phyloP scores from a whole-genome alignment of 2,113 vertebrate genomes.

The Genyomyrus donnyi region DNA sequence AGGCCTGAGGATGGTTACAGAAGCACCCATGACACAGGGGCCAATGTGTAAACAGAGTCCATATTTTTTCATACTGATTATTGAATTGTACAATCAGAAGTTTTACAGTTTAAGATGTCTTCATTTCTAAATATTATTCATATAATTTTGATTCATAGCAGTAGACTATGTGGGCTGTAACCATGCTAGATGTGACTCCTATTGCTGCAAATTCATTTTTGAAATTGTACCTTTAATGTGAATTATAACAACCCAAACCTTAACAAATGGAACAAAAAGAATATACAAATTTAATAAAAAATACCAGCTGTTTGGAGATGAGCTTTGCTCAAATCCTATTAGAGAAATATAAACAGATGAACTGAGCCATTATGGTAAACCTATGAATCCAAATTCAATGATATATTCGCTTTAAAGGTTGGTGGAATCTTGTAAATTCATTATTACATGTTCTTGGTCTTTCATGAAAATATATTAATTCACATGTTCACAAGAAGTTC shows the following conservation, averaged over 20 bases:
- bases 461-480: too few relatives aligned
- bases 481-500: too few relatives aligned
- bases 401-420: neutral
- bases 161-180: neutral
- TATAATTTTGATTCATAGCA: neutral
- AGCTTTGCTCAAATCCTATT: neutral
- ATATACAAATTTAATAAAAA: neutral
- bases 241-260: neutral
- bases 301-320: neutral
- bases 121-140: neutral
- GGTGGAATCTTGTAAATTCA: neutral
- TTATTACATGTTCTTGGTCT: too few relatives aligned
- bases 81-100: neutral
- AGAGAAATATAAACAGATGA: neutral
- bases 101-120: neutral
- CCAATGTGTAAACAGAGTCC: neutral
- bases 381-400: neutral
- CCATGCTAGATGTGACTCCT: too few relatives aligned
- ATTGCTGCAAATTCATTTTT: too few relatives aligned
- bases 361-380: neutral
- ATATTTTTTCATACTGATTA: neutral
- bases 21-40: too few relatives aligned
- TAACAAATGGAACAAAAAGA: neutral
- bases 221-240: neutral
- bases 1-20: neutral